Base-by-base conservation (phyloP, 2,888 invertebrate species). In the Choreutis nemorana region DNA sequence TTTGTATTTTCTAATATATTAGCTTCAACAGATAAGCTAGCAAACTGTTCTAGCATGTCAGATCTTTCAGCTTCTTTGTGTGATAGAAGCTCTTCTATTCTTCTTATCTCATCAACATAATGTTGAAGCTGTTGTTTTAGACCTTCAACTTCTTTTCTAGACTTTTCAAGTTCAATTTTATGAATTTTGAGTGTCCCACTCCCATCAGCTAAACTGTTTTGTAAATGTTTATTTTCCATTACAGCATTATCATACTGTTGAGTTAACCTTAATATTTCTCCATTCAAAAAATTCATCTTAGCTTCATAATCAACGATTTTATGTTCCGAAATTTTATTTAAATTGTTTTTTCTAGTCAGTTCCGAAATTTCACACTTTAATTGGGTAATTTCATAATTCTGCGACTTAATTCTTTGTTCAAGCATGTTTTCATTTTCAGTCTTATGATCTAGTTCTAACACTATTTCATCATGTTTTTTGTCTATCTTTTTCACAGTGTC, bases 21-120 rank as follows among this genome's bases (percentile, higher is more conserved):
- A 2, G 90, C 90, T 65, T 91, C 91, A 35, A 88, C 82, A 29
- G 88, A 89, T 13, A 92, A 71, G 52, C 85, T 87, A 36, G 87
- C 85, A 65, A 89, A 91, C 43, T 91, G 88, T 50, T 91, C 90
- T 44, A 91, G 55, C 85, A 92, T 86, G 55, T 90, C 90, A 33
- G 86, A 85, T 32, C 91, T 81, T 65, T 91, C 91, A 35, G 84
- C 83, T 67, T 91, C 91, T 85, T 91, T 70, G 16, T 86, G 81
- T 33, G 86, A 82, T 15, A 91, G 73, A 33, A 90, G 64, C 46
- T 91, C 90, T 60, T 91, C 91, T 35, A 88, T 87, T 44, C 89
- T 81, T 49, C 89, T 86, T 9, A 92, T 87, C 77, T 91, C 90
- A 44, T 85, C 84, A 3, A 91, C 90, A 66, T 92, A 92, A 48